Evolutionary conservation across 2,797 vertebrate species (phyloP).

Genomic region (Sebastes cheni): DNA sequence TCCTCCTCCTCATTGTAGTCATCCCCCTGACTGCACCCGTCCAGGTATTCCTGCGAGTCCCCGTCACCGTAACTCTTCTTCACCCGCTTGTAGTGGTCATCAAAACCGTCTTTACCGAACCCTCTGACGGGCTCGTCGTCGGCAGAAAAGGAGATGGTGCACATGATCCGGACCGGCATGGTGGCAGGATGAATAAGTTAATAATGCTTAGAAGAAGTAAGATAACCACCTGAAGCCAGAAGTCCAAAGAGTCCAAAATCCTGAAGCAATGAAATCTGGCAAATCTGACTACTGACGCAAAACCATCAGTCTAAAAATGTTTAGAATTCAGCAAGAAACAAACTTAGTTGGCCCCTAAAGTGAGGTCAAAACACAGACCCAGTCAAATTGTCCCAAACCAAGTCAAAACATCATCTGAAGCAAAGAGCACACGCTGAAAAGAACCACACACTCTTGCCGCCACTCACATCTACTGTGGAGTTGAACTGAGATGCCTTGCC

Average conservation of each 20-base stretch:
- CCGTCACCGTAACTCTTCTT: constrained; percentile 57
- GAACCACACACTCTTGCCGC: neutral
- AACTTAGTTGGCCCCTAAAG: neutral
- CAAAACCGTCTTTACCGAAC: constrained; percentile 68
- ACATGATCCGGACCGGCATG: constrained; percentile 95
- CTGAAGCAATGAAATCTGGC: neutral
- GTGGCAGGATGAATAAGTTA: constrained; percentile 4
- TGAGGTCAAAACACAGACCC: neutral
- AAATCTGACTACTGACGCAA: neutral
- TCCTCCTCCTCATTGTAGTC: constrained; percentile 76
- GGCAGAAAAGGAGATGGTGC: constrained; percentile 93
- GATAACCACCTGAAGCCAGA: neutral
- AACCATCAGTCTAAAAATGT: neutral
- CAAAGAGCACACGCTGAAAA: constrained; percentile 10
- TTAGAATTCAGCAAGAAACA: neutral
- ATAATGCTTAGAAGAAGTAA: neutral
- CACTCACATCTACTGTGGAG: constrained; percentile 28
- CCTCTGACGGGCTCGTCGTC: constrained; percentile 80
- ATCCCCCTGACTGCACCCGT: constrained; percentile 62
- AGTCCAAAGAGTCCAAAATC: constrained; percentile 7
- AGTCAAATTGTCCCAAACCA: constrained; percentile 2
- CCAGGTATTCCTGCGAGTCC: constrained; percentile 68
- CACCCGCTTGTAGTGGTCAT: constrained; percentile 81
- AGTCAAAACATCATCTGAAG: constrained; percentile 23
- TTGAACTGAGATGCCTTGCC: constrained; percentile 25